Evolutionary conservation across 1,140 invertebrate species (phyloP).

Genomic region (Cheumatopsyche charites): DNA sequence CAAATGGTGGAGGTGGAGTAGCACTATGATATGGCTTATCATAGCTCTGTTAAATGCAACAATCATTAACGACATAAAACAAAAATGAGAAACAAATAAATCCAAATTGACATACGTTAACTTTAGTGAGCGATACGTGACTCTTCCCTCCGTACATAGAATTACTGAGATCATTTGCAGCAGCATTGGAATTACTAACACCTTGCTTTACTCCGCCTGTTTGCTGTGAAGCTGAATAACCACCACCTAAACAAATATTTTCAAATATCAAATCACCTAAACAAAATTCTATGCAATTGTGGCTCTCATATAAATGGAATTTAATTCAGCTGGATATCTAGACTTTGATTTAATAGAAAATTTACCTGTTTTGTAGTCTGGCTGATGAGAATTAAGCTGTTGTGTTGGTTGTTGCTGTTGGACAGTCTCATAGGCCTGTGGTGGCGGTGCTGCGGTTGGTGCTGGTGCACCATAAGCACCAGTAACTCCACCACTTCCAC

Average conservation of each 20-base stretch:
- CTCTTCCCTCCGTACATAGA: constrained; percentile 57
- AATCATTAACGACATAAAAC: neutral
- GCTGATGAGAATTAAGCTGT: constrained; percentile 41
- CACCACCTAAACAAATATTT: constrained; percentile 27
- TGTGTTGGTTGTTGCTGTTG: constrained; percentile 39
- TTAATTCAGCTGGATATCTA: too few species aligned
- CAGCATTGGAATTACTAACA: constrained; percentile 45
- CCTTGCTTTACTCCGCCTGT: constrained; percentile 40
- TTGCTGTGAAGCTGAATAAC: constrained; percentile 39
- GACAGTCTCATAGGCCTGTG: constrained; percentile 28
- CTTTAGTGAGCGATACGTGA: constrained; percentile 60
- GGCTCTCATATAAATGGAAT: too few species aligned
- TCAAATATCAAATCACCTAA: too few species aligned
- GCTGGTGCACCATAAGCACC: constrained; percentile 39
- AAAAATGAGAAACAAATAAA: neutral
- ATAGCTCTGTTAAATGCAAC: constrained; percentile 55
- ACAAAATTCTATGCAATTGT: too few species aligned
- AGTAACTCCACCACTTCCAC: constrained; percentile 15
- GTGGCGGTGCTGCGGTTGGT: constrained; percentile 38
- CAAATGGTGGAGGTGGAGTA: constrained; percentile 55
- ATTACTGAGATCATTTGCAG: constrained; percentile 53
- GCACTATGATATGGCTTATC: constrained; percentile 62
- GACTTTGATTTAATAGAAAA: too few species aligned
- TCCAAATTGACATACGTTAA: constrained; percentile 56
- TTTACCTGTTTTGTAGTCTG: constrained; percentile 47